Conservation (phyloP, 2,113 vertebrate genomes). For the Corythaixoides concolor region DNA sequence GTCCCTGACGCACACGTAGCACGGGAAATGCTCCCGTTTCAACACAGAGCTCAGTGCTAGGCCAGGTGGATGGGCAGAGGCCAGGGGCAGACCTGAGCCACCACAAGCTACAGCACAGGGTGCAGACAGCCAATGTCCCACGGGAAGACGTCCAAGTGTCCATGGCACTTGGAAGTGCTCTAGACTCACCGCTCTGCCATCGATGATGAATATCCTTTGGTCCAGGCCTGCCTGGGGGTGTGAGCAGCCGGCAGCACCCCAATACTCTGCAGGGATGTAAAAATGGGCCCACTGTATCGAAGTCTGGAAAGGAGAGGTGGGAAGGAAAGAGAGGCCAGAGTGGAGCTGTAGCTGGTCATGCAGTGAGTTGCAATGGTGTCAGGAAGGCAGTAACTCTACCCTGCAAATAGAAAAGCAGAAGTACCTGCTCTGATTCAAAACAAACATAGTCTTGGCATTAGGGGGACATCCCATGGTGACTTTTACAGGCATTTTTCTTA, state of each 20-base stretch:
- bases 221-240: neutral
- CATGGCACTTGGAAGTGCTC: neutral
- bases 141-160: neutral
- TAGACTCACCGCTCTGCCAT: neutral
- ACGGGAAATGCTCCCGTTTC: constrained; percentile 11
- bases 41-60: neutral
- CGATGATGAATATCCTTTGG: neutral
- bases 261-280: neutral
- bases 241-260: neutral
- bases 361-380: neutral
- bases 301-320: neutral
- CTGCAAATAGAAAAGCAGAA: neutral
- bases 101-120: neutral
- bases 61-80: neutral
- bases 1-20: neutral
- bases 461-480: neutral
- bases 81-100: neutral
- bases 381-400: neutral
- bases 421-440: constrained; percentile 3
- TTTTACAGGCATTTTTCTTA: constrained; percentile 11
- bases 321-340: neutral
- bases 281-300: neutral
- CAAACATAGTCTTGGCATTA: neutral
- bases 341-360: neutral
- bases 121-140: accelerated